Conservation (phyloP, 2,888 invertebrate species). For the Eupithecia abbreviata region DNA sequence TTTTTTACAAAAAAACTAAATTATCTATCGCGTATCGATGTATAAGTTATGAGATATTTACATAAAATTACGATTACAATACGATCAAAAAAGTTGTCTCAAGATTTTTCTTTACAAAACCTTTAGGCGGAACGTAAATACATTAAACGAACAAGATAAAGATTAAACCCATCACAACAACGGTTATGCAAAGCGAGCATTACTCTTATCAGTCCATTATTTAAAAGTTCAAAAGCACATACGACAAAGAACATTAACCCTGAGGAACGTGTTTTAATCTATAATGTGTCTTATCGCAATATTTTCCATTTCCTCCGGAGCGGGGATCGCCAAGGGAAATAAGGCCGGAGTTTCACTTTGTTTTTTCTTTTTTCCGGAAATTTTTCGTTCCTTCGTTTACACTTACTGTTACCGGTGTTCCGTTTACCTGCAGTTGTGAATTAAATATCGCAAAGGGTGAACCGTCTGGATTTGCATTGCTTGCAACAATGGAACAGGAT, state of each 20-base stretch:
- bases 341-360: slow-evolving; percentile 81
- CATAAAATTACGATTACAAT: neutral
- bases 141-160: slow-evolving; percentile 23
- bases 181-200: slow-evolving; percentile 56
- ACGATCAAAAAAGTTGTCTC: neutral
- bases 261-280: slow-evolving; percentile 78
- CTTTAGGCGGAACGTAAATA: slow-evolving; percentile 5
- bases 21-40: neutral
- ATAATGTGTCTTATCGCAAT: slow-evolving; percentile 84
- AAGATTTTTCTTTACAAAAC: slow-evolving; percentile 1
- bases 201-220: slow-evolving; percentile 60
- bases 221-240: slow-evolving; percentile 70
- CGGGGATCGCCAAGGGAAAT: slow-evolving; percentile 80
- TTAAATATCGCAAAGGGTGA: slow-evolving; percentile 82
- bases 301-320: slow-evolving; percentile 83
- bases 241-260: slow-evolving; percentile 69
- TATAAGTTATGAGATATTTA: neutral
- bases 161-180: slow-evolving; percentile 42
- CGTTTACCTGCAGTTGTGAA: slow-evolving; percentile 74
- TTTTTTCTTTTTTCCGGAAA: slow-evolving; percentile 65
- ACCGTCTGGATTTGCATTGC: slow-evolving; percentile 80
- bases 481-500: slow-evolving; percentile 72
- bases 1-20: no score
- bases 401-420: slow-evolving; percentile 81
- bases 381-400: slow-evolving; percentile 81